Evolutionary conservation across 2,797 vertebrate genomes (phyloP).

Genomic region (Apogon talboti): DNA sequence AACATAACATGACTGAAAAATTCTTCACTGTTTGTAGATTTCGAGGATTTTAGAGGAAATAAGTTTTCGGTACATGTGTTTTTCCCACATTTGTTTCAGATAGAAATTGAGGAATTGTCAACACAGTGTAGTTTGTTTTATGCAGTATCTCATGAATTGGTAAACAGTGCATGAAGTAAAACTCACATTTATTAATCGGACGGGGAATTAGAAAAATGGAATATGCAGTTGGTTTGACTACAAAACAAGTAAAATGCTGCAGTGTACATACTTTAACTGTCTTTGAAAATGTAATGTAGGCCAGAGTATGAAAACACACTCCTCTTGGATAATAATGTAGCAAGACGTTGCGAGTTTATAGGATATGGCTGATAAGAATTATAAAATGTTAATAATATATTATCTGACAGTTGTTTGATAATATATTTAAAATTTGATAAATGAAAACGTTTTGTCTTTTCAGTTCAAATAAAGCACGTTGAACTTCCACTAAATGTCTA

Average conservation of each 20-base stretch:
- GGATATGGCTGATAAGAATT: too few relatives aligned
- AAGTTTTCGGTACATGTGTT: conserved; percentile 52
- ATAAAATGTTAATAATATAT: too few relatives aligned
- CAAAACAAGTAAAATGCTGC: background rate
- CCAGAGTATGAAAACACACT: background rate
- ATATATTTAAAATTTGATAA: too few relatives aligned
- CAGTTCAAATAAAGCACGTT: too few relatives aligned
- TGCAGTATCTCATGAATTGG: background rate
- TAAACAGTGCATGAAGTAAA: too few relatives aligned
- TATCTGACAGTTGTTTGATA: too few relatives aligned
- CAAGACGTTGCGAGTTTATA: too few relatives aligned
- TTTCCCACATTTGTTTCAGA: conserved; percentile 53
- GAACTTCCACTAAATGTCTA: background rate
- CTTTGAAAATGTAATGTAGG: background rate
- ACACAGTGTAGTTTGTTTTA: background rate
- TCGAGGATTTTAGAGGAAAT: conserved; percentile 73
- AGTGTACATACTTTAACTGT: background rate
- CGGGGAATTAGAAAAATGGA: too few relatives aligned
- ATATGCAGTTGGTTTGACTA: background rate
- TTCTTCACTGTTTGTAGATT: conserved; percentile 63
- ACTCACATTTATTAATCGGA: too few relatives aligned
- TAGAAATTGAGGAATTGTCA: conserved; percentile 46
- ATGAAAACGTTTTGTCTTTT: too few relatives aligned
- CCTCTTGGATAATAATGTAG: too few relatives aligned
- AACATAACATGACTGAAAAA: conserved; percentile 70